Percentiles rank a stretch among this genome's conserved stretches.
Conservation (phyloP, 1,140 invertebrate genomes). For the Drosophila melanogaster region DNA sequence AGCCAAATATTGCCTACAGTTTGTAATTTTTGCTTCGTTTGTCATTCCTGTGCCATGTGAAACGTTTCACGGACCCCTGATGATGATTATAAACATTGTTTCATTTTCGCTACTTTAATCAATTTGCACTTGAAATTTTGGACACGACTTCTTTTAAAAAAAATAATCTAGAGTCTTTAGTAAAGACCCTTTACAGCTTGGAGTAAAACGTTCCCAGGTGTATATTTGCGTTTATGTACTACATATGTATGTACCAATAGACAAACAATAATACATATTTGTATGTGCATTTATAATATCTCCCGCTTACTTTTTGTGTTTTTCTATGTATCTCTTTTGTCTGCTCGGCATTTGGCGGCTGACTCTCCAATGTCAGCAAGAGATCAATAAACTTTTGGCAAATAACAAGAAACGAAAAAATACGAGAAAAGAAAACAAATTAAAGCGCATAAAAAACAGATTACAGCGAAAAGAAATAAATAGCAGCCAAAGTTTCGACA, state of each 20-base stretch:
- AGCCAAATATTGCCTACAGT: neutral
- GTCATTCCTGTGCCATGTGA: conserved; percentile 55
- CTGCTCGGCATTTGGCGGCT: conserved; percentile 14
- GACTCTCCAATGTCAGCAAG: conserved; percentile 57
- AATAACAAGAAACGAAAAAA: conserved; percentile 74
- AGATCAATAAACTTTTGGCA: conserved; percentile 82
- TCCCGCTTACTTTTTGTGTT: neutral
- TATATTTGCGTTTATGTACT: neutral
- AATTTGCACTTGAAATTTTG: conserved; percentile 74
- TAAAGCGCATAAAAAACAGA: conserved; percentile 71
- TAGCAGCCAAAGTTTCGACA: conserved; percentile 36
- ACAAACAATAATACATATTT: neutral
- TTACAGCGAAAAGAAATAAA: conserved; percentile 63
- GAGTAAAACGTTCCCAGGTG: neutral
- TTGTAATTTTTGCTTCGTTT: conserved; percentile 9
- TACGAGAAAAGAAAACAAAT: conserved; percentile 72
- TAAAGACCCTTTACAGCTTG: too few relatives aligned
- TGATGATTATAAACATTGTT: conserved; percentile 27
- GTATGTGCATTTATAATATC: neutral
- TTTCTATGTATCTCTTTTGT: conserved; percentile 28
- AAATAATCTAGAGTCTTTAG: too few relatives aligned
- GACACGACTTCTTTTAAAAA: conserved; percentile 62
- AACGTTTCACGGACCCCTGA: conserved; percentile 49
- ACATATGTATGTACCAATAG: too few relatives aligned
- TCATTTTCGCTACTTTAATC: conserved; percentile 56